Conservation (phyloP, 2,113 vertebrate genomes). For the Neogale vison region DNA sequence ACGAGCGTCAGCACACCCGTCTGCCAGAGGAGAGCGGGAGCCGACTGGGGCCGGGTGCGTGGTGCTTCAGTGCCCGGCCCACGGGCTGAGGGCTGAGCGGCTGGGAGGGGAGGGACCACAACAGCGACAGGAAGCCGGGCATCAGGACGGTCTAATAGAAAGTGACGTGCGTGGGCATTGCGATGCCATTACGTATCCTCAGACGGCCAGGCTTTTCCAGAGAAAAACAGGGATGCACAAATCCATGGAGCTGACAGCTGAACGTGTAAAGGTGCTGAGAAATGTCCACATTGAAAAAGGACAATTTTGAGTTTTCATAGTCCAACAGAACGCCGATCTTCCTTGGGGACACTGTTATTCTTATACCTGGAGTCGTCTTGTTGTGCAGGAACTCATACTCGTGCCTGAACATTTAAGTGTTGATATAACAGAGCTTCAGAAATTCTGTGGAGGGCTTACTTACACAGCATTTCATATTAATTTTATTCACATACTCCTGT, state of each 20-base stretch:
- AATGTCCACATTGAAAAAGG: slow-evolving; percentile 92
- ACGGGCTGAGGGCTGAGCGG: background rate
- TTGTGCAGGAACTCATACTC: slow-evolving; percentile 94
- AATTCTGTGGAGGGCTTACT: background rate
- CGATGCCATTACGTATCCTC: slow-evolving; percentile 86
- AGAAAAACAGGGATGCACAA: slow-evolving; percentile 94
- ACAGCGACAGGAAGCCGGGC: background rate
- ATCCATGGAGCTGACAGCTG: slow-evolving; percentile 85
- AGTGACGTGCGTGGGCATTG: slow-evolving; percentile 79
- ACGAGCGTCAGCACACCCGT: background rate
- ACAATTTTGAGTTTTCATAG: slow-evolving; percentile 88
- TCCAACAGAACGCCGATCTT: slow-evolving; percentile 92
- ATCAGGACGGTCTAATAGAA: slow-evolving; percentile 54
- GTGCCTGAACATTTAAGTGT: slow-evolving; percentile 85
- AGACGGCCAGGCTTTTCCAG: slow-evolving; percentile 91
- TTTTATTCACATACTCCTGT: background rate
- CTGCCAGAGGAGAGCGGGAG: background rate
- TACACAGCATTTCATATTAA: background rate
- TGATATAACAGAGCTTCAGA: slow-evolving; percentile 24
- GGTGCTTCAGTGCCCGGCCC: background rate
- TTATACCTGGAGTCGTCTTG: slow-evolving; percentile 87
- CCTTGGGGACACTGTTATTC: slow-evolving; percentile 82
- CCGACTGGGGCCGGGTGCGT: accelerated
- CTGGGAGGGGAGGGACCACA: background rate
- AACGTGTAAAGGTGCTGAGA: slow-evolving; percentile 94